A percentile compares a stretch with the other conserved stretches of the same genome.
These are phyloP conservation scores for Sebastes hubbsi DNA, from an alignment of 2,797 vertebrate species.

Conservation along the genomic window DNA sequence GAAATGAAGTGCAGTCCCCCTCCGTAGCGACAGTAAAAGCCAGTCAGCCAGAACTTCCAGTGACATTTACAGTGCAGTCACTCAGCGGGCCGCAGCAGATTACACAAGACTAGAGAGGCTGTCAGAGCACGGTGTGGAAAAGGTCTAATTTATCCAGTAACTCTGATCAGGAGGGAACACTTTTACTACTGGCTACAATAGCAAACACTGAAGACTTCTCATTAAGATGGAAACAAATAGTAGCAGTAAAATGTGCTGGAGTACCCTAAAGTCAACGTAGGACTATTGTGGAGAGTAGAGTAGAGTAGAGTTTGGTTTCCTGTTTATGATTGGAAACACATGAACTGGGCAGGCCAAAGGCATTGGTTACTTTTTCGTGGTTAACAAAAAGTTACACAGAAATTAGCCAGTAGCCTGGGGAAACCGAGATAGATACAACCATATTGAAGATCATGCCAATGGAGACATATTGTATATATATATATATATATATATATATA, in stretches of 20 bases:
- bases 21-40: conserved; percentile 10
- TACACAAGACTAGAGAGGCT: neutral
- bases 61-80: conserved; percentile 20
- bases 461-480: too few relatives aligned
- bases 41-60: conserved; percentile 4
- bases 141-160: neutral
- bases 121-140: neutral
- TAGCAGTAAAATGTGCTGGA: neutral
- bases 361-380: too few relatives aligned
- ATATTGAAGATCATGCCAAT: too few relatives aligned
- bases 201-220: too few relatives aligned
- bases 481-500: too few relatives aligned
- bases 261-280: neutral
- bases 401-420: too few relatives aligned
- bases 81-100: neutral
- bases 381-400: too few relatives aligned
- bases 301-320: neutral
- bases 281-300: neutral
- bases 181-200: neutral
- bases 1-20: conserved; percentile 41
- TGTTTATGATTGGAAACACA: neutral
- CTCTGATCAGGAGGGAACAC: neutral
- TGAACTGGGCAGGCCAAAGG: neutral
- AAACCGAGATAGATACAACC: too few relatives aligned
- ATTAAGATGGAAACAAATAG: neutral